These are phyloP conservation scores for Doryteuthis pealeii DNA, from an alignment of 1,140 invertebrate genomes.

Conservation along the genomic window DNA sequence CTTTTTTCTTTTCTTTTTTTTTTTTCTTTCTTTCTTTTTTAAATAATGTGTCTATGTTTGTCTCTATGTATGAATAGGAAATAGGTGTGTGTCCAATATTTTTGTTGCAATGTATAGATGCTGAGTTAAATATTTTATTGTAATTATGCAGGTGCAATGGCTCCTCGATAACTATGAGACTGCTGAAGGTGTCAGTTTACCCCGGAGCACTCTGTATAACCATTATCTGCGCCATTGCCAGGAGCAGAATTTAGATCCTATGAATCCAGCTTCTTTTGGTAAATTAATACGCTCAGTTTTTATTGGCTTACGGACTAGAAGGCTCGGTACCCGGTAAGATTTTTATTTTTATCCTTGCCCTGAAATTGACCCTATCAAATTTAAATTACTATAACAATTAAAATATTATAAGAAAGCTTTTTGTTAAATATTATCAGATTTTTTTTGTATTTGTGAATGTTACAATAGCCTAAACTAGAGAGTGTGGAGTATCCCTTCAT, in stretches of 20 bases:
- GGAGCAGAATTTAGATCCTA: conserved; percentile 92
- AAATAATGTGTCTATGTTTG: too few species aligned
- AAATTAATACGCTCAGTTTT: conserved; percentile 98
- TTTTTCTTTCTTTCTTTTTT: too few species aligned
- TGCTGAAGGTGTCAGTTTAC: conserved; percentile 94
- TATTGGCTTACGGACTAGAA: conserved; percentile 86
- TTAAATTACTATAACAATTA: not conserved
- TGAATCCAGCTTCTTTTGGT: conserved; percentile 98
- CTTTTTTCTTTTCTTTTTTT: too few species aligned
- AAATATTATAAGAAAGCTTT: not conserved
- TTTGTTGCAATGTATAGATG: too few species aligned
- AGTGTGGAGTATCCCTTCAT: too few species aligned
- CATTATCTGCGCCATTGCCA: conserved; percentile 95
- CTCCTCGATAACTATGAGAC: conserved; percentile 97
- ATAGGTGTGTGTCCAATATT: too few species aligned
- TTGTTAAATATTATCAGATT: not conserved
- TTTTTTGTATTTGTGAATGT: too few species aligned
- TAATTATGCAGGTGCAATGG: conserved; percentile 71
- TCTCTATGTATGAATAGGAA: too few species aligned
- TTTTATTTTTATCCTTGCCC: not conserved
- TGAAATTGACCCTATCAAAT: not conserved
- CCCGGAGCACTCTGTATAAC: conserved; percentile 92
- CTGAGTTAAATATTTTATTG: not conserved
- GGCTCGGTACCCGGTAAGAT: conserved; percentile 84
- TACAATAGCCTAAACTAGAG: too few species aligned